A percentile compares a stretch with the other conserved stretches of the same genome.
Evolutionary conservation across 2,888 invertebrate species (phyloP).

Genomic region (Caenorhabditis sp.): DNA sequence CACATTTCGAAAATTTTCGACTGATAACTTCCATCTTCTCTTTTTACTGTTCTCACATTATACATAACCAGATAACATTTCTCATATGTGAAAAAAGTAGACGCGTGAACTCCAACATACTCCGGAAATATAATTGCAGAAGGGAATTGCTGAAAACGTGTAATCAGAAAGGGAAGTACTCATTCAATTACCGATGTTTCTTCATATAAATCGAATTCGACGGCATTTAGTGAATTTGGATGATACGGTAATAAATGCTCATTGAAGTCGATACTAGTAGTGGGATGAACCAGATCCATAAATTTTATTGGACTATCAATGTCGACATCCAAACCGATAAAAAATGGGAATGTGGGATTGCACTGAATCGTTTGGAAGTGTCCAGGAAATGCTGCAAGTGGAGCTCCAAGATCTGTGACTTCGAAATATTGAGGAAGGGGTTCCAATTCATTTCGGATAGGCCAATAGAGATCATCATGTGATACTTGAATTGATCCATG

Average conservation of each 20-base stretch:
- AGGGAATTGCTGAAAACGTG: too few species aligned
- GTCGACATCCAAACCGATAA: neutral
- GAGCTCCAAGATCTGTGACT: neutral
- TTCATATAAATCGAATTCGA: neutral
- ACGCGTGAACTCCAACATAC: neutral
- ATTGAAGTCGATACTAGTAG: neutral
- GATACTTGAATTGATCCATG: too few species aligned
- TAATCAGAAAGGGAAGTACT: too few species aligned
- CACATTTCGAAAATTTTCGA: neutral
- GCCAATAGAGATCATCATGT: too few species aligned
- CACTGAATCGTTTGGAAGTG: neutral
- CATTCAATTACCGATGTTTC: too few species aligned
- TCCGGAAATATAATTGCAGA: neutral
- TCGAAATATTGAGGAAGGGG: neutral
- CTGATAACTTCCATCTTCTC: neutral
- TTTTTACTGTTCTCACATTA: neutral
- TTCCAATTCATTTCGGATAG: too few species aligned
- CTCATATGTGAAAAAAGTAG: neutral
- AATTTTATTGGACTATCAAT: neutral
- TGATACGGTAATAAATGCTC: neutral
- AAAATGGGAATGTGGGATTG: neutral
- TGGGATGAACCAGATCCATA: too few species aligned
- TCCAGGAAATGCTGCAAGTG: neutral
- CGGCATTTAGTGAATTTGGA: neutral
- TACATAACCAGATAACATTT: neutral